Base-by-base conservation (phyloP, 2,797 vertebrate species). In the Enteromius thamalakanensis region DNA sequence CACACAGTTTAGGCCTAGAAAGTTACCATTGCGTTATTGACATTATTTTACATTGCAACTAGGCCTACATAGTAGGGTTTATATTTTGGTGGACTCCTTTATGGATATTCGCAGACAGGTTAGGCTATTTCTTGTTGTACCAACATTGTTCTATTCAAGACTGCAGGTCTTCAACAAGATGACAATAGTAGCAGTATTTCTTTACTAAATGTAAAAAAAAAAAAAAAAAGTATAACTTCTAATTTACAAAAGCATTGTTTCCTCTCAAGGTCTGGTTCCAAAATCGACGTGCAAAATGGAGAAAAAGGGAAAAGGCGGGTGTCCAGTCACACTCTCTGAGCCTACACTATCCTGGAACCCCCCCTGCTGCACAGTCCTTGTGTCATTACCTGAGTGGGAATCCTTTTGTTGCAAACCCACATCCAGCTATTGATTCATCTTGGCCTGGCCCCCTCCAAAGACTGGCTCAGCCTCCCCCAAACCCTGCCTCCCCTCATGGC, bases 241-340 rank as follows among this genome's bases (percentile, higher is more conserved):
- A 47, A 29, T 92, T 93, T 15, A 60, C 10, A n/a, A 47, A 77
- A 37, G 92, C 91, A 94, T 92, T 92, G 91, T 58, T 70, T 86
- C 9, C 45, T 26, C 14, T 60, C 12, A 55, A 96, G 95, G 96
- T 96, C 81, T 97, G 96, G 96, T 96, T 97, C 91, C 96, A 97
- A 92, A 96, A 97, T 92, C 95, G 96, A 76, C 93, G 96, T 90
- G 96, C 96, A 84, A 97, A 97, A 90, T 97, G 95, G 96, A 94
- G 96, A 90, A 97, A 97, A 92, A 91, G 96, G 87, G 96, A 97
- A 90, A 97, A 96, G 90, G 94, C 95, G 40, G 95, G 96, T 60
- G 94, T 95, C 77, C 95, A 94, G 87, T 92, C 92, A 81, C 94
- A 95, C 79, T 93, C 93, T 40, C 92, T 94, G 32, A 94, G 94